These are phyloP conservation scores for Myoxocephalus aenaeus DNA, from an alignment of 2,797 vertebrate species.

Conservation along the genomic window DNA sequence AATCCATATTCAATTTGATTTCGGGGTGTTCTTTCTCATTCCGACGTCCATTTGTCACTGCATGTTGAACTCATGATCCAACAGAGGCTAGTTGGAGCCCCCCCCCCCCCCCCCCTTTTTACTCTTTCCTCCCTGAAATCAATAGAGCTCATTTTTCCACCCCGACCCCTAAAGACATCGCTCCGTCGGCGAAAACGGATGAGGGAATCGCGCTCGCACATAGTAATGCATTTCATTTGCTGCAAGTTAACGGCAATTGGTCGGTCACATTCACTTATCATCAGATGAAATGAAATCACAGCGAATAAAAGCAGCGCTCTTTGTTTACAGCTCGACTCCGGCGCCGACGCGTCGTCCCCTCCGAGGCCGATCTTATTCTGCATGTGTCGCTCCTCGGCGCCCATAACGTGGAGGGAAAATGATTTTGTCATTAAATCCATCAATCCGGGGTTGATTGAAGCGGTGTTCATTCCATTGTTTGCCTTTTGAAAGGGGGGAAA, in stretches of 20 bases:
- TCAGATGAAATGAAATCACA: conserved; percentile 63
- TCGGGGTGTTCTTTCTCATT: conserved; percentile 72
- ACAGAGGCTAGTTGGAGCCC: conserved; percentile 65
- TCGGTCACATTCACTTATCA: conserved; percentile 72
- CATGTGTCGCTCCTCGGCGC: conserved; percentile 57
- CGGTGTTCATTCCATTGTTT: conserved; percentile 77
- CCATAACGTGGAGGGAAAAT: conserved; percentile 72
- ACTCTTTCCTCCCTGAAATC: conserved; percentile 61
- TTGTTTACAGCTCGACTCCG: conserved; percentile 67
- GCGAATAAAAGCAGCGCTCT: conserved; percentile 49
- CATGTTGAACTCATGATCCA: conserved; percentile 73
- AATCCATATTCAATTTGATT: conserved; percentile 79
- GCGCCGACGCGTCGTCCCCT: conserved; percentile 22
- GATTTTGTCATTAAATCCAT: conserved; percentile 83
- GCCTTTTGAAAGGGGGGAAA: conserved; percentile 70
- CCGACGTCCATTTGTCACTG: conserved; percentile 69
- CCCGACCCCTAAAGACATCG: conserved; percentile 51
- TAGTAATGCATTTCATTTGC: conserved; percentile 73
- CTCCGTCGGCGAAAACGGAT: conserved; percentile 52
- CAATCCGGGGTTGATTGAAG: conserved; percentile 75
- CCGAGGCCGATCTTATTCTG: conserved; percentile 60
- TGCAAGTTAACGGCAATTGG: conserved; percentile 62
- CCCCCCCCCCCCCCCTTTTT: not conserved
- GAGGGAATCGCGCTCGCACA: conserved; percentile 46
- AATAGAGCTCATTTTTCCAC: conserved; percentile 72